These are phyloP conservation scores for Merops nubicus DNA, from an alignment of 2,113 vertebrate genomes.

Conservation along the genomic window DNA sequence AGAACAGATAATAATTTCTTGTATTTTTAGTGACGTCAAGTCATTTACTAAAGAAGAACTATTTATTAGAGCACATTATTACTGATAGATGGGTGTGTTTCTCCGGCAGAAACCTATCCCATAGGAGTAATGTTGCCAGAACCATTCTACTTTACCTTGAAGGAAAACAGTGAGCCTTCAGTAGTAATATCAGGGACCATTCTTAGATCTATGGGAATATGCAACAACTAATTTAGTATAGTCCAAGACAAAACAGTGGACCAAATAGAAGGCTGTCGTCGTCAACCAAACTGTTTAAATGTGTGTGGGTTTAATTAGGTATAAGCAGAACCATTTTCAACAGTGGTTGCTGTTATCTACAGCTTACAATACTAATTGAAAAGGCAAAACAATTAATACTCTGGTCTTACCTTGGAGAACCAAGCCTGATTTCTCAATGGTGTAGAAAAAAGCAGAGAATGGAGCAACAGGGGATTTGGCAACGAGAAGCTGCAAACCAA, in stretches of 20 bases:
- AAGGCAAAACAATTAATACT: background rate
- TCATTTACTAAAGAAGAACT: background rate
- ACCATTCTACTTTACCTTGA: background rate
- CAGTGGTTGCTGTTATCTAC: background rate
- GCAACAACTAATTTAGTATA: background rate
- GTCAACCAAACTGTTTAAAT: background rate
- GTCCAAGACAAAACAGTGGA: background rate
- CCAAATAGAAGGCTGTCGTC: background rate
- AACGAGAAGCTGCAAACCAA: constrained; percentile 79
- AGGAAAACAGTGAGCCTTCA: background rate
- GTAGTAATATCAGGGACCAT: background rate
- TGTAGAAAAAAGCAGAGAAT: constrained; percentile 78
- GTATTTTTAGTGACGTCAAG: background rate
- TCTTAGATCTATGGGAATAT: background rate
- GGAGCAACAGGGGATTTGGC: constrained; percentile 86
- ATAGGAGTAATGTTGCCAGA: background rate
- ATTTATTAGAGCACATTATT: background rate
- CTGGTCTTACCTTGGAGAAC: constrained; percentile 81
- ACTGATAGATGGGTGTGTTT: background rate
- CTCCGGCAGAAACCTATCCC: background rate
- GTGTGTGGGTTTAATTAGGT: background rate
- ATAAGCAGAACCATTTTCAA: background rate
- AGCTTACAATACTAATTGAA: background rate
- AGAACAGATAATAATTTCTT: background rate
- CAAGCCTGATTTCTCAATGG: constrained; percentile 80